Evolutionary conservation across 2,797 vertebrate genomes (phyloP), one percentile per base, ranked within the genome.

Genomic region (Eulemur mongoz): DNA sequence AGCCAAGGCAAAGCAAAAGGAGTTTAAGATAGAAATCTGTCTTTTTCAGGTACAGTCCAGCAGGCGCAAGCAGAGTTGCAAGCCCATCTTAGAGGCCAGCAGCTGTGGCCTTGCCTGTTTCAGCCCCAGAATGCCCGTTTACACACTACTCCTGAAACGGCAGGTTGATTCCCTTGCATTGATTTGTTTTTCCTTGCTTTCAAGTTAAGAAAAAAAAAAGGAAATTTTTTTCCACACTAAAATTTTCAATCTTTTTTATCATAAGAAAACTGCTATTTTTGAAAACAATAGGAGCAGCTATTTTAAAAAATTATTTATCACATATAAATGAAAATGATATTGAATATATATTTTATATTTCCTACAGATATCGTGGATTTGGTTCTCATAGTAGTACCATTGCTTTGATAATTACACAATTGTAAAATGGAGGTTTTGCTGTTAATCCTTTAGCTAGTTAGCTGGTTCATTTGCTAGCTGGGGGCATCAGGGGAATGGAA

Each of bases 141-240:
- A 69, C 18, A 52, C 22, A n/a, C 25, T 45, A 17, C 54, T 70
- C 82, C 48, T 73, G 35, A 82, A 54, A 80, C 30, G 20, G 57
- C 32, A 70, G 4, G 15, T n/a, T 18, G 25, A 50, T 32, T 73
- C 45, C 59, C 35, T 59, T 67, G 23, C 13, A 70, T 8, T 65
- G 11, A 7, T 48, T 78, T 93, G 22, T 81, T 84, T 90, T 91
- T 43, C 20, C 79, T 67, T 90, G 59, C 25, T 70, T 93, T 94
- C 43, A 30, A 38, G 61, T 89, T 89, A 69, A 13, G 79, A 95
- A 86, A 50, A 40, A 43, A 8, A 63, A 57, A 25, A 30, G 1
- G 52, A 20, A 15, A 2, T 22, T n/a, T 38, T 69, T 38, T 57
- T 4, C 14, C 45, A 69, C 4, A 50, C 43, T 87, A 59, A 90